Percentiles rank a stretch among this genome's conserved stretches.
phyloP scores from a whole-genome alignment of 1,140 invertebrate genomes.

The Eciton burchellii region DNA sequence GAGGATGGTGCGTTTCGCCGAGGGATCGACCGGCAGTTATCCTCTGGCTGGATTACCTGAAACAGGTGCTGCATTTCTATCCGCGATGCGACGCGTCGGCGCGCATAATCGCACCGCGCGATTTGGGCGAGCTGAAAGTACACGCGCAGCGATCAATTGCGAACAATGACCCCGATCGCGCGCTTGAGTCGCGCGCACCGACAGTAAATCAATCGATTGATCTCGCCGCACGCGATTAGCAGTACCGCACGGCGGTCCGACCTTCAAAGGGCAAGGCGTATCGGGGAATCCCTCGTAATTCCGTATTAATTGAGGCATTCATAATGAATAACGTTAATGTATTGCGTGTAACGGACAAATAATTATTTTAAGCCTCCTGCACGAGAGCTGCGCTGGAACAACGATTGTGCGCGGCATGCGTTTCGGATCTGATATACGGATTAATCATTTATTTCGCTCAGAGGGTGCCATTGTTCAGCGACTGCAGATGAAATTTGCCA shows the following conservation, averaged over 20 bases:
- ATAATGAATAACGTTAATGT: too few species aligned
- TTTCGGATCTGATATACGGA: conserved; percentile 2
- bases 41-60: conserved; percentile 47
- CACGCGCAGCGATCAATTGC: conserved; percentile 17
- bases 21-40: conserved; percentile 30
- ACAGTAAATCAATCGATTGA: background rate
- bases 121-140: conserved; percentile 35
- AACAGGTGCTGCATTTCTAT: conserved; percentile 28
- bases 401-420: background rate
- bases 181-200: background rate
- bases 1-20: conserved; percentile 29
- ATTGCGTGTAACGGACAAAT: background rate
- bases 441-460: conserved; percentile 24
- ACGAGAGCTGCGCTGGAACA: background rate
- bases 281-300: background rate
- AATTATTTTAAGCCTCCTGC: background rate
- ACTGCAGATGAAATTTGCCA: background rate
- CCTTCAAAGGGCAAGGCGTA: background rate
- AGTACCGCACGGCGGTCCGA: background rate
- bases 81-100: background rate
- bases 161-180: background rate
- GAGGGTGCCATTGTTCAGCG: background rate
- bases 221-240: background rate
- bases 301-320: background rate
- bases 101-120: conserved; percentile 15